A percentile compares a stretch with the other conserved stretches of the same genome.
These are phyloP conservation scores for Calliphora vomitoria DNA, from an alignment of 2,888 invertebrate genomes.

Conservation along the genomic window DNA sequence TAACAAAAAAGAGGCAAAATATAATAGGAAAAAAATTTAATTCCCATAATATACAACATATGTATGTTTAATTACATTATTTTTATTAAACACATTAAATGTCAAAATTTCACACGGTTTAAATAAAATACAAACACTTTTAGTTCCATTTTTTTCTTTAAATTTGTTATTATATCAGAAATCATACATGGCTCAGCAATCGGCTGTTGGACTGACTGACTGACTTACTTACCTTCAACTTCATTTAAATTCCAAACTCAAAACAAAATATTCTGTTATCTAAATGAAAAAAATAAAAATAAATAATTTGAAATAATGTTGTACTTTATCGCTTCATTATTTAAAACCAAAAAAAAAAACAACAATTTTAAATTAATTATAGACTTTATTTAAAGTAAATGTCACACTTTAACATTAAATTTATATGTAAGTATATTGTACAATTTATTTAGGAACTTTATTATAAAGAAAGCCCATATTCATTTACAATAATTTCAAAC, in stretches of 20 bases:
- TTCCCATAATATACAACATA: slow-evolving; percentile 39
- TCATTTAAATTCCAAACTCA: slow-evolving; percentile 47
- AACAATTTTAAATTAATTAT: slow-evolving; percentile 53
- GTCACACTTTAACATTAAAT: slow-evolving; percentile 47
- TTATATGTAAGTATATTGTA: neutral
- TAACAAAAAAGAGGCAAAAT: too few relatives aligned
- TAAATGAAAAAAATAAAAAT: slow-evolving; percentile 17
- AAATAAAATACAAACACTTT: slow-evolving; percentile 13
- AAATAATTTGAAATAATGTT: slow-evolving; percentile 23
- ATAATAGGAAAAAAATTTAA: neutral
- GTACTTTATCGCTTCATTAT: slow-evolving; percentile 51
- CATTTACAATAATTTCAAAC: neutral
- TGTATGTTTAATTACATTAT: slow-evolving; percentile 4
- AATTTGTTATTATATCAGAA: slow-evolving; percentile 30
- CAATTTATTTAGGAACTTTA: neutral
- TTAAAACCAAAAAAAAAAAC: slow-evolving; percentile 12
- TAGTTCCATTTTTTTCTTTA: neutral
- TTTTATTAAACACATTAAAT: slow-evolving; percentile 48
- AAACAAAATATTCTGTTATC: slow-evolving; percentile 19
- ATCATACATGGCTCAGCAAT: neutral
- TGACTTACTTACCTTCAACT: slow-evolving; percentile 16
- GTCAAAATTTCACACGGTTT: slow-evolving; percentile 52
- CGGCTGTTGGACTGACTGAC: too few relatives aligned
- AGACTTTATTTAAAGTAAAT: slow-evolving; percentile 54
- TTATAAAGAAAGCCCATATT: slow-evolving; percentile 45